These are phyloP conservation scores for Moxostoma hubbsi DNA, from an alignment of 2,797 vertebrate species.

Conservation along the genomic window DNA sequence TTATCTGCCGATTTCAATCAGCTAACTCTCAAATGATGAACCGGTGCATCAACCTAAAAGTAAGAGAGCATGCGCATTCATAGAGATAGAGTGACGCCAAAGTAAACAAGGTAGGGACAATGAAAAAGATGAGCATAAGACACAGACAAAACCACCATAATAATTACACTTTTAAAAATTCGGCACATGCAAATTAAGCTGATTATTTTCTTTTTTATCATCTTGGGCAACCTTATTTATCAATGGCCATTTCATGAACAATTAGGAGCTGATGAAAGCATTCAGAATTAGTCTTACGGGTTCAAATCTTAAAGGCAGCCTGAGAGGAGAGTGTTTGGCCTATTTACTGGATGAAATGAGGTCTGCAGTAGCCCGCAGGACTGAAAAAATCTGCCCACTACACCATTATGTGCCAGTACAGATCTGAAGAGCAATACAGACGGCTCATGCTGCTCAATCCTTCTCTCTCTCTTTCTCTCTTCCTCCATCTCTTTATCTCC, in stretches of 20 bases:
- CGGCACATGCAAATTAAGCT: not conserved
- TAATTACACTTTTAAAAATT: not conserved
- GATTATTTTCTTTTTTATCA: not conserved
- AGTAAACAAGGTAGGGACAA: no score
- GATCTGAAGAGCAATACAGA: conserved; percentile 7
- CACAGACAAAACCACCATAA: no score
- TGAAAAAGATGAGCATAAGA: no score
- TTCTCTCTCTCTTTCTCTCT: not conserved
- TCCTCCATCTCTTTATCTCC: conserved; percentile 64
- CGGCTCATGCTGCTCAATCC: not conserved
- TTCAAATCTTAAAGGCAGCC: conserved; percentile 19
- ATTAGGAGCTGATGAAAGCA: not conserved
- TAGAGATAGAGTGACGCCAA: no score
- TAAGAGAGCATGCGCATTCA: no score
- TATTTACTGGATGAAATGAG: conserved; percentile 77
- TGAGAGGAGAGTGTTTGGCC: conserved; percentile 66
- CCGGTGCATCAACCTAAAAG: no score
- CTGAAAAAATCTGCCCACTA: conserved; percentile 68
- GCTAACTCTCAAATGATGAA: no score
- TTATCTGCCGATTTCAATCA: no score
- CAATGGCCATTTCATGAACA: not conserved
- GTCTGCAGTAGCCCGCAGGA: conserved; percentile 79
- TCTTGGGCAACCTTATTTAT: no score
- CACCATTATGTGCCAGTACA: conserved; percentile 25
- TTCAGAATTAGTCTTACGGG: not conserved